Evolutionary conservation across 2,797 vertebrate species (phyloP).

Genomic region (Falco columbarius): DNA sequence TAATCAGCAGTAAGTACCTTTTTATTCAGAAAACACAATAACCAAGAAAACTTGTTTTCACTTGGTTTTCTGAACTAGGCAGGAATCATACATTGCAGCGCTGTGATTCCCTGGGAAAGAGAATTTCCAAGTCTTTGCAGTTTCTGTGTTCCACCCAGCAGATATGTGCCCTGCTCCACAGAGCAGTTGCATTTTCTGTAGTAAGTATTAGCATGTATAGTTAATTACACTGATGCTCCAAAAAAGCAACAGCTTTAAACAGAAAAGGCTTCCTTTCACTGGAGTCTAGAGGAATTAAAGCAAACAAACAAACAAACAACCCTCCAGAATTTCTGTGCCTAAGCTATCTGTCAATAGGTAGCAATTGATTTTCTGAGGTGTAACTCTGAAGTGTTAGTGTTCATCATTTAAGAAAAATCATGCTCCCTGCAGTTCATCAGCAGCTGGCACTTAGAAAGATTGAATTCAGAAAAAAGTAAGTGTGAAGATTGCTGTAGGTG

Average conservation of each 20-base stretch:
- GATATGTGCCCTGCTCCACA: not conserved
- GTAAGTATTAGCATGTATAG: not conserved
- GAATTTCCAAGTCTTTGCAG: not conserved
- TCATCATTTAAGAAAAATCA: conserved; percentile 5
- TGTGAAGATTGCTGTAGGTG: not conserved
- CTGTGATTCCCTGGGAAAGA: not conserved
- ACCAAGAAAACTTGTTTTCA: not conserved
- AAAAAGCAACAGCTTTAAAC: not conserved
- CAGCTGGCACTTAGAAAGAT: not conserved
- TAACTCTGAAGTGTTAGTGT: not conserved
- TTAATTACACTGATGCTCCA: not conserved
- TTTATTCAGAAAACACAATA: not conserved
- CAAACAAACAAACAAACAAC: not conserved
- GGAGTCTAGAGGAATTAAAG: not conserved
- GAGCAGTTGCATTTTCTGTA: not conserved
- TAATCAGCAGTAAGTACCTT: not conserved
- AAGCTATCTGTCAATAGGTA: not conserved
- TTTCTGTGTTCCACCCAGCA: not conserved
- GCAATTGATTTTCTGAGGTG: not conserved
- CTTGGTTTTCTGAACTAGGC: not conserved
- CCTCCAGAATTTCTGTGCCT: not conserved
- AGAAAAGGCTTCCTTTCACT: not conserved
- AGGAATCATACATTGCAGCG: not conserved
- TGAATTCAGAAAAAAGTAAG: not conserved
- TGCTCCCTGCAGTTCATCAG: not conserved